Evolutionary conservation across 2,797 vertebrate genomes (phyloP).

Genomic region (Schizopygopsis pylzovi): DNA sequence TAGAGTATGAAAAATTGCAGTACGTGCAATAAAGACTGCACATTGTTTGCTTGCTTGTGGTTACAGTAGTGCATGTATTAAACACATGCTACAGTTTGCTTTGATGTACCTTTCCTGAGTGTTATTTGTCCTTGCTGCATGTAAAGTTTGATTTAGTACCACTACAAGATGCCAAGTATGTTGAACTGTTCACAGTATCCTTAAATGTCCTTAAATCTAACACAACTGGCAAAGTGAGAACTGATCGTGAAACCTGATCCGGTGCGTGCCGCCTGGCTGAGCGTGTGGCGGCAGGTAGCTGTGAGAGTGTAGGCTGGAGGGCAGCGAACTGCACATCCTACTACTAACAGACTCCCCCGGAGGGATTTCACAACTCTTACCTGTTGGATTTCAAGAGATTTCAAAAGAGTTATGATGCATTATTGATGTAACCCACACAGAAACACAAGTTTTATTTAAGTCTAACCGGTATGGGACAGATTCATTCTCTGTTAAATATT

Average conservation of each 20-base stretch:
- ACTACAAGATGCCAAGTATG: background rate
- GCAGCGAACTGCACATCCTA: slow-evolving; percentile 53
- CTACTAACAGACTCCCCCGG: slow-evolving; percentile 52
- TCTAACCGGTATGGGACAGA: background rate
- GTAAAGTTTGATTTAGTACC: background rate
- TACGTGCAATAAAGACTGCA: background rate
- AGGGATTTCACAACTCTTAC: slow-evolving; percentile 43
- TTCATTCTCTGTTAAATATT: background rate
- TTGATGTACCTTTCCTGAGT: background rate
- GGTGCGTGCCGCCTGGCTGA: slow-evolving; percentile 47
- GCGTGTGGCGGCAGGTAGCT: slow-evolving; percentile 74
- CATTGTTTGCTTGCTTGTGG: background rate
- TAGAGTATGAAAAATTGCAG: background rate
- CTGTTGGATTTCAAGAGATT: slow-evolving; percentile 28
- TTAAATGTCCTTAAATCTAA: slow-evolving; percentile 4
- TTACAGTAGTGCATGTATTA: background rate
- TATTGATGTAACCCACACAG: slow-evolving; percentile 1
- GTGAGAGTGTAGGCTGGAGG: slow-evolving; percentile 50
- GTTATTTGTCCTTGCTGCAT: background rate
- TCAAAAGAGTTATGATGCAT: slow-evolving; percentile 1
- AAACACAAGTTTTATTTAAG: background rate
- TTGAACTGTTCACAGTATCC: slow-evolving; percentile 25
- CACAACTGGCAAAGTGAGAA: slow-evolving; percentile 25
- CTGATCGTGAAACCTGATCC: slow-evolving; percentile 50
- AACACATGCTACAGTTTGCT: background rate